These are phyloP conservation scores for Sebastes dallii DNA, from an alignment of 2,797 vertebrate genomes.

Conservation along the genomic window DNA sequence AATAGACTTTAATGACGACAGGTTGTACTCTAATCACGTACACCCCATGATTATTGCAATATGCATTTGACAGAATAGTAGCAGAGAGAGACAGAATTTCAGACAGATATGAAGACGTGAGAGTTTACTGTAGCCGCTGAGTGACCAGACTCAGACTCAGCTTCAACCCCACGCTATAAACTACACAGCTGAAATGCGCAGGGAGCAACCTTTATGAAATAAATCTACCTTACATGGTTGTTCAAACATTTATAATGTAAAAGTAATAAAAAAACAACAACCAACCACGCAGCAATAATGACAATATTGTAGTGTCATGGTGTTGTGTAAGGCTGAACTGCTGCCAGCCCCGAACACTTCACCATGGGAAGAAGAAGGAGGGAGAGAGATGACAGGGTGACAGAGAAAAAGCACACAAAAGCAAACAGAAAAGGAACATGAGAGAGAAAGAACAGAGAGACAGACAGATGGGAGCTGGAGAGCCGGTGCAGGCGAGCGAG, in stretches of 20 bases:
- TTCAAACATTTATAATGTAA: conserved; percentile 8
- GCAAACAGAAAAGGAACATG: conserved; percentile 11
- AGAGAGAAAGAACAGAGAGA: conserved; percentile 18
- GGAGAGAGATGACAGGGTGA: conserved; percentile 23
- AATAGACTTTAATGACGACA: background rate
- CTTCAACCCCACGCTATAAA: background rate
- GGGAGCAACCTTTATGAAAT: background rate
- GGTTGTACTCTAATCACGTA: background rate
- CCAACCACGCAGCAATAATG: background rate
- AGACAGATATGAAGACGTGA: background rate
- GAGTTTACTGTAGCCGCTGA: conserved; percentile 8
- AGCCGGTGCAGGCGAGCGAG: conserved; percentile 33
- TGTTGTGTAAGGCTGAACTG: conserved; percentile 29
- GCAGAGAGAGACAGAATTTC: conserved; percentile 2
- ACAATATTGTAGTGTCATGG: conserved; percentile 16
- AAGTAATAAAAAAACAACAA: background rate
- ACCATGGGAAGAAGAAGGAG: background rate
- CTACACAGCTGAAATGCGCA: background rate
- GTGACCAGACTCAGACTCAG: background rate
- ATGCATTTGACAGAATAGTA: background rate
- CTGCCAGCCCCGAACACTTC: conserved; percentile 20
- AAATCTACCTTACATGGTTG: background rate
- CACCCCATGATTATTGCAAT: background rate
- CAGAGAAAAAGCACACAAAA: conserved; percentile 21
- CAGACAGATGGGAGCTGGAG: conserved; percentile 56